Evolutionary conservation across 2,113 vertebrate genomes (phyloP), one percentile per base, ranked within the genome.

Genomic region (Amphiprion percula): DNA sequence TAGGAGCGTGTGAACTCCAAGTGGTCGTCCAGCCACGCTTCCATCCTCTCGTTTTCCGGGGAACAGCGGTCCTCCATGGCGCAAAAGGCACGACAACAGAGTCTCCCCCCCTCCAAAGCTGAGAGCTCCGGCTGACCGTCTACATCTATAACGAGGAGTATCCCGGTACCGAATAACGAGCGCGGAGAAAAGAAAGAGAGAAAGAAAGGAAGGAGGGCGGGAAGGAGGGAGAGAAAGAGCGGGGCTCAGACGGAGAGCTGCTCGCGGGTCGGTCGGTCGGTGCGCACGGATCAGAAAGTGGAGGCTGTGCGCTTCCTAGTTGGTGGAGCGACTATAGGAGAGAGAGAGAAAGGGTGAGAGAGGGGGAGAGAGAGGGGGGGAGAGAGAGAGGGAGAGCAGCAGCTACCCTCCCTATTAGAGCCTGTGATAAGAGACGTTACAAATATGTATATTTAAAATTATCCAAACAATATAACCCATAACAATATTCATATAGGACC

Each of bases 21-120:
- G 94, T 99, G 95, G 67, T 99, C 97, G 83, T 99, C 98, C 93
- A 99, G 95, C 97, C 97, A 99, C 83, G 97, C 97, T 95, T 99
- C 98, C 88, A 97, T 95, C 87, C 89, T 84, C 52, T 96, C 95
- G 75, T 90, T 92, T 56, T 95, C 94, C 4, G 79, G 84, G 49
- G 68, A 83, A 74, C 88, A 84, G 73, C 75, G 52, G 59, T 89
- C 91, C 91, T 95, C 96, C 96, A 97, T 97, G 88, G 74, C 74
- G 87, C 78, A 50, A 17, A 67, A 24, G 23, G 55, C 23, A 33
- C 58, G 44, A 53, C 52, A 17, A 41, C 62, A 41, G 26, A 41
- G 24, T 76, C 24, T 76, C 52, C 74, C 67, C 56, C 33, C 33
- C 33, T 7, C 33, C 33, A 9, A 9, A 37, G 1, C 87, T 16